Conservation (phyloP, 2,113 vertebrate genomes). For the Dasypus novemcinctus region DNA sequence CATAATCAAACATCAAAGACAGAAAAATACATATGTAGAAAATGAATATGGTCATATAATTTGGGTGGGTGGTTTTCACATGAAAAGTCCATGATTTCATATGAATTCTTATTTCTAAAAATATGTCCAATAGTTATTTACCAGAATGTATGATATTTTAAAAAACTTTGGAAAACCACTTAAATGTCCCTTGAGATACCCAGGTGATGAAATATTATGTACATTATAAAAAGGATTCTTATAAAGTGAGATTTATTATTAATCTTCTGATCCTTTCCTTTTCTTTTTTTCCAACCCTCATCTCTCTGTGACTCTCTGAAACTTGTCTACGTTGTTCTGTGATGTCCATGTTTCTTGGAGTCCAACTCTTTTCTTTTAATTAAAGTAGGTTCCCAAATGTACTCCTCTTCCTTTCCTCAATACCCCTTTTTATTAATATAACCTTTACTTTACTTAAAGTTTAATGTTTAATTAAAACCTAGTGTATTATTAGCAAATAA, state of each 20-base stretch:
- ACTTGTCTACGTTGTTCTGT: neutral
- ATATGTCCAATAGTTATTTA: neutral
- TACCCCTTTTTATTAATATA: neutral
- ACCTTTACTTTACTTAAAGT: constrained; percentile 19
- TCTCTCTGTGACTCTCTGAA: constrained; percentile 1
- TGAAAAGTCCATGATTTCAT: neutral
- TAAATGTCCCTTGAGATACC: neutral
- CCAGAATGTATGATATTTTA: neutral
- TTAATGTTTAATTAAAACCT: constrained; percentile 14
- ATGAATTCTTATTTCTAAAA: neutral
- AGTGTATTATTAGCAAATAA: neutral
- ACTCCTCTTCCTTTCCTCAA: neutral
- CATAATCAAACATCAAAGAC: neutral
- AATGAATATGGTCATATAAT: neutral
- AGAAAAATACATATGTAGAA: neutral
- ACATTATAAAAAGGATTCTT: neutral
- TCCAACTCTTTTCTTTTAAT: neutral
- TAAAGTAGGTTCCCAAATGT: neutral
- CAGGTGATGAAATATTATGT: neutral
- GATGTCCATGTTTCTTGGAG: neutral
- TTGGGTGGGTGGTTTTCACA: neutral
- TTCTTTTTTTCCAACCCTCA: neutral
- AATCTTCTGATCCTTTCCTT: neutral
- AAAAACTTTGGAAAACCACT: neutral
- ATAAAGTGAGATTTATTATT: neutral